Evolutionary conservation across 2,113 vertebrate species (phyloP), one percentile per base, ranked within the genome.

Genomic region (Craseonycteris thonglongyai): DNA sequence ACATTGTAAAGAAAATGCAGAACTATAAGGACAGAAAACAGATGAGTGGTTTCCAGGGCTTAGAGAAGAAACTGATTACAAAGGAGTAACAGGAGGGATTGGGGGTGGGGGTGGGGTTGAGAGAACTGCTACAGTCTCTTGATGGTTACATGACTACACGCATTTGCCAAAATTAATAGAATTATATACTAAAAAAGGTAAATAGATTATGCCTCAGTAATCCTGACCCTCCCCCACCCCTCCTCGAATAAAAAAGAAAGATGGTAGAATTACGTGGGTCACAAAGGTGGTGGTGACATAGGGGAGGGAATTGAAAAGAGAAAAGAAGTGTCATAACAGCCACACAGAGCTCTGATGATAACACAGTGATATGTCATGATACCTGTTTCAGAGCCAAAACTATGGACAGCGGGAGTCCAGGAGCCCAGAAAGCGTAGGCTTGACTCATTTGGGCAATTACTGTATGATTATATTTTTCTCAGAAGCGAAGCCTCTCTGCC

Each of bases 381-480:
- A 2, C 86, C 42, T 84, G 54, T 81, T 65, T 88, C 35, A 90
- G 49, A 96, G 58, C 7, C 35, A 13, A 81, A 66, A 42, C 40
- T 24, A 7, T 75, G 54, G 14, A 7, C 7, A 35, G 51, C 28
- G 59, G 51, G 35, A 76, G 24, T 15, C 19, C 42, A 40, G 63
- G 63, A 75, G 13, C n/a, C 68, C 54, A 63, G 6, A 66, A 89
- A 5, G 24, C 75, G 26, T 71, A n/a, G 22, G 49, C 26, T 42
- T 75, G 79, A 58, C 35, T 59, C 16, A 26, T 71, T 71, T 49
- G 45, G 42, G 8, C 16, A n/a, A 72, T 85, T 91, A 69, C 30
- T 40, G 56, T 30, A 51, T 40, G 22, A 61, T 26, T 42, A 56
- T 9, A 79, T n/a, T 91, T 90, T 93, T 97, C 54, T 95, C 42